Base-by-base conservation (phyloP, 2,797 vertebrate genomes). In the Botia kubotai region DNA sequence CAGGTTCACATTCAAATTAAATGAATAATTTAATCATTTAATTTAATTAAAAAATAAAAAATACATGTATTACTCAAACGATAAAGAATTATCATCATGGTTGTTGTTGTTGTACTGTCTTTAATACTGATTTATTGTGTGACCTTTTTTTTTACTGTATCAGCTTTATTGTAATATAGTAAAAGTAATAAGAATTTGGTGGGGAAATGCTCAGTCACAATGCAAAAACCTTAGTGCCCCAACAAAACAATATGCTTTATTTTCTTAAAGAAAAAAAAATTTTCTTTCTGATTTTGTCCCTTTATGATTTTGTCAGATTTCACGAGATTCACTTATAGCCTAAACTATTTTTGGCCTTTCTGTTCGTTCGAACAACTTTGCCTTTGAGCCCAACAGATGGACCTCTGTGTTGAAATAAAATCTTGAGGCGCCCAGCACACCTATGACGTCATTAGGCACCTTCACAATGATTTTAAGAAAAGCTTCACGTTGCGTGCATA, bases 401-500 rank as follows among this genome's bases (percentile, higher is more conserved):
- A 63, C n/a, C n/a, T n/a, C n/a, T n/a, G n/a, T n/a, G n/a, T 17
- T 14, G 60, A 50, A 63, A 63, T 63, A 63, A 19, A 48, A 33
- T 21, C 33, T 10, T n/a, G 10, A 71, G 13, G 21, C 12, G 21
- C 36, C 21, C 21, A 60, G 75, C 36, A 1, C 39, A 39, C 23
- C 39, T 3, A 6, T 50, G 43, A 79, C 3, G 3, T 60, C 10
- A 67, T 67, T 4, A 69, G 52, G 26, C 10, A 0, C 8, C 4
- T 48, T 68, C 4, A 6, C 36, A 69, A 53, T 4, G 55, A 6
- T 48, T 52, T 63, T 79, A 72, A 79, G 23, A 65, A 65, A 78
- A 50, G 21, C 43, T 53, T 16, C 43, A 33, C 58, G 67, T 23
- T 52, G 69, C 60, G 65, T 55, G 43, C 21, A 39, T 39, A 0